A percentile compares a stretch with the other conserved stretches of the same genome.
These are phyloP conservation scores for Cephus pulcher DNA, from an alignment of 2,888 invertebrate genomes.

Conservation along the genomic window DNA sequence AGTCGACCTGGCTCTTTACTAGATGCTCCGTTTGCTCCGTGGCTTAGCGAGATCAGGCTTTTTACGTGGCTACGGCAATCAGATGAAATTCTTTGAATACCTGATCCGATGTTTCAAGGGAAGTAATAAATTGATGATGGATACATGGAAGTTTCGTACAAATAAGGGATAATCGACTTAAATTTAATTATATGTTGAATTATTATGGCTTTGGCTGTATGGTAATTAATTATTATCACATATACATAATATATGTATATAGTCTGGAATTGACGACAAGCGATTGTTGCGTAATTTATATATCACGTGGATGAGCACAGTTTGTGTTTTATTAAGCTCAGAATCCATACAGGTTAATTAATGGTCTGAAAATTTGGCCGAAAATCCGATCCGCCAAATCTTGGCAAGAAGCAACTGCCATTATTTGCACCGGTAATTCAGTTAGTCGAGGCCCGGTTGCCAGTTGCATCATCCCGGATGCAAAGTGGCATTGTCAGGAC, in stretches of 20 bases:
- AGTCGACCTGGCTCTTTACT: slow-evolving; percentile 10
- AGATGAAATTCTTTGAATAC: not conserved
- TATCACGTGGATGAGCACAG: not conserved
- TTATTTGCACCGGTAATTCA: slow-evolving; percentile 65
- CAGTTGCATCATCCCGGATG: slow-evolving; percentile 46
- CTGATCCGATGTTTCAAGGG: not conserved
- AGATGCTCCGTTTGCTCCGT: slow-evolving; percentile 1
- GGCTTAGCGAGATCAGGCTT: slow-evolving; percentile 7
- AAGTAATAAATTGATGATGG: not conserved
- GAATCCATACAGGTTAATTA: slow-evolving; percentile 38
- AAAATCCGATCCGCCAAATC: slow-evolving; percentile 60
- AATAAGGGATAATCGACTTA: not conserved
- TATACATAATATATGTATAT: not conserved
- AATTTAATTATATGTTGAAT: not conserved
- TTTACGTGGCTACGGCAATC: not conserved
- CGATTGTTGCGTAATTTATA: not conserved
- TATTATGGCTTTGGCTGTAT: not conserved
- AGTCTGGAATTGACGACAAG: not conserved
- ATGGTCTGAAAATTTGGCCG: slow-evolving; percentile 49
- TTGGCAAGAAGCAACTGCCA: slow-evolving; percentile 57
- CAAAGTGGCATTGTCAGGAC: slow-evolving; percentile 58
- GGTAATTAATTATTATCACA: not conserved
- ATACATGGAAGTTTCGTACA: not conserved
- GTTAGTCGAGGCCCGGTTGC: slow-evolving; percentile 46
- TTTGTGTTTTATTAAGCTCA: not conserved